Base-by-base conservation (phyloP, 2,888 invertebrate species). In the Drosophila paranaensis region DNA sequence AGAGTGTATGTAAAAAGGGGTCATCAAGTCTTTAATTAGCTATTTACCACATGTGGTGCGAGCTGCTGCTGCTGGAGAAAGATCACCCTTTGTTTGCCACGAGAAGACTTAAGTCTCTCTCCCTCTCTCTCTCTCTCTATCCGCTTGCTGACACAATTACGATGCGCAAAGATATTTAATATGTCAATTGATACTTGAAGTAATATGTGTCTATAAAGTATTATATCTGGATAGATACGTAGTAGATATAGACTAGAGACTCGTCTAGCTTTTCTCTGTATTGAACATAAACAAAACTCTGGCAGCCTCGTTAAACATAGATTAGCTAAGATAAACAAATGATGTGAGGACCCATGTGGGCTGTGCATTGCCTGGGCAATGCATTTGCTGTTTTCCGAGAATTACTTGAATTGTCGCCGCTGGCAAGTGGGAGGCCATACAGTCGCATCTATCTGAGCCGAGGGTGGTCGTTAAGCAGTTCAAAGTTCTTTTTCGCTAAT, bases 361-460 rank as follows among this genome's bases (percentile, higher is more conserved):
- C 1, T 33, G 30, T n/a, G 27, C 27, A 3, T 27, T 27, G 27
- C 2, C 27, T n/a, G 48, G 10, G 27, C 30, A 30, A 51, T 35
- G 51, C 35, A 51, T 13, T 35, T 50, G 33, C 50, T 60, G 79
- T 79, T 79, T 84, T 45, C 20, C 13, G 14, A 45, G 10, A 46
- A n/a, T 46, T 89, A 89, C 88, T 82, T 82, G 76, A 71, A 61
- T 10, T 30, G 48, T 48, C 30, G 2, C 27, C 27, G 27, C 27
- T 48, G 62, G 75, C 80, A 73, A 74, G 83, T 74, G 74, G 86
- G 90, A 90, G 86, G 89, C 67, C 82, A 48, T 43, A 48, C n/a
- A 48, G 11, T 33, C 30, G 6, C 30, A 6, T 25, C 3, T 48
- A n/a, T n/a, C 48, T 50, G 57, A 77, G 65, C 71, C 68, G 66